These are phyloP conservation scores for Geophilus truncorum DNA, from an alignment of 2,888 invertebrate species.

Conservation along the genomic window DNA sequence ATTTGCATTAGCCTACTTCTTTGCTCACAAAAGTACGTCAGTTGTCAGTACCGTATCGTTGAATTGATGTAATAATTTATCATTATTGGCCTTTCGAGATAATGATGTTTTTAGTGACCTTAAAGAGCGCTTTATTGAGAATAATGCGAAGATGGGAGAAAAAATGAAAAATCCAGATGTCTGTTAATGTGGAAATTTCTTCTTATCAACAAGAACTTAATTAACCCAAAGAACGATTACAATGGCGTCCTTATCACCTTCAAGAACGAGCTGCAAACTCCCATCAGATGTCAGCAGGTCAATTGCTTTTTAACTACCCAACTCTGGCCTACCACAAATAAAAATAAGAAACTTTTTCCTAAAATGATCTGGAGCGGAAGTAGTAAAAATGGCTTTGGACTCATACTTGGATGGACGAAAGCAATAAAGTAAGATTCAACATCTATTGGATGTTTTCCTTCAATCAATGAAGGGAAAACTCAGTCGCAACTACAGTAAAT, in stretches of 20 bases:
- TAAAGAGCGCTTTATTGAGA: not conserved
- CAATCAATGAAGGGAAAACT: constrained; percentile 21
- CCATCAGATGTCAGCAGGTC: constrained; percentile 18
- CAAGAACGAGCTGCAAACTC: constrained; percentile 23
- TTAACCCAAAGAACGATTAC: constrained; percentile 23
- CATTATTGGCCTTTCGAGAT: not conserved
- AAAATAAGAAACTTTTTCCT: constrained; percentile 13
- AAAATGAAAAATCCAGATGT: not conserved
- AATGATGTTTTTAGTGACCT: not conserved
- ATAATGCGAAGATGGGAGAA: not conserved
- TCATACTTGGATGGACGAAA: constrained; percentile 6
- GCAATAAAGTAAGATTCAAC: constrained; percentile 17
- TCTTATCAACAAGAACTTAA: constrained; percentile 21
- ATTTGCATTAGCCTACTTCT: not conserved
- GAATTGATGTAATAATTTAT: not conserved
- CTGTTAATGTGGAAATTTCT: not conserved
- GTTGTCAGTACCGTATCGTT: too few relatives aligned
- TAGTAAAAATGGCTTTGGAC: constrained; percentile 1
- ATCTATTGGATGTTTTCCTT: constrained; percentile 11
- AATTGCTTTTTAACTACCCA: constrained; percentile 24
- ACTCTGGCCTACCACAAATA: constrained; percentile 18
- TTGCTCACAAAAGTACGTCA: not conserved
- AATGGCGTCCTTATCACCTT: constrained; percentile 13
- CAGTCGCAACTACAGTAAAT: constrained; percentile 13
- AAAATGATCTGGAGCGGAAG: constrained; percentile 17